These are phyloP conservation scores for Acanthacorydalis orientalis DNA, from an alignment of 2,888 invertebrate species.

Conservation along the genomic window DNA sequence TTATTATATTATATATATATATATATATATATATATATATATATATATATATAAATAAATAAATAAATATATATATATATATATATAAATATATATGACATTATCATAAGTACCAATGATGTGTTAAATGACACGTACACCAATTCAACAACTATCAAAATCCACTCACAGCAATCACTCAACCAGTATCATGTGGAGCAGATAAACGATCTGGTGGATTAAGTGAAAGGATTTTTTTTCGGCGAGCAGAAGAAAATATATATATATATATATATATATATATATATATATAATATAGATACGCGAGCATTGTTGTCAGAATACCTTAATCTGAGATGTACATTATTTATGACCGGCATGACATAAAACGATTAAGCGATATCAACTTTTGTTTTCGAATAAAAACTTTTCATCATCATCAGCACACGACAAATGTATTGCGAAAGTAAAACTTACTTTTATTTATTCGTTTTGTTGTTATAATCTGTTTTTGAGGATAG, in stretches of 20 bases:
- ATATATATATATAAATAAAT: too few species aligned
- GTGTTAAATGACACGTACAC: too few species aligned
- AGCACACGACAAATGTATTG: too few species aligned
- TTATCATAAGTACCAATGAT: too few species aligned
- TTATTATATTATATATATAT: background rate
- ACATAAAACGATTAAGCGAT: constrained; percentile 14
- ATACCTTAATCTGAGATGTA: constrained; percentile 10
- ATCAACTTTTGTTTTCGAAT: constrained; percentile 3
- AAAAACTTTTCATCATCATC: background rate
- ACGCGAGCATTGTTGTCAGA: too few species aligned
- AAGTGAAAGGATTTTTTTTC: background rate
- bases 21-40: background rate
- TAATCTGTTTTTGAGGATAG: background rate
- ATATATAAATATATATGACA: too few species aligned
- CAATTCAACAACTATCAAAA: too few species aligned
- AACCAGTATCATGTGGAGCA: too few species aligned
- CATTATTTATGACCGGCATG: constrained; percentile 13
- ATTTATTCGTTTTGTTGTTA: constrained; percentile 3
- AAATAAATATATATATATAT: too few species aligned
- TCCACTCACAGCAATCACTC: too few species aligned
- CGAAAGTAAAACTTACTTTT: background rate
- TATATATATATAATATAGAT: too few species aligned
- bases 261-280: too few species aligned
- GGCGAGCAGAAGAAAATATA: background rate
- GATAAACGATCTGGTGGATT: background rate